A percentile compares a stretch with the other conserved stretches of the same genome.
These are phyloP conservation scores for Drosophila takahashii DNA, from an alignment of 1,140 invertebrate genomes.

Conservation along the genomic window DNA sequence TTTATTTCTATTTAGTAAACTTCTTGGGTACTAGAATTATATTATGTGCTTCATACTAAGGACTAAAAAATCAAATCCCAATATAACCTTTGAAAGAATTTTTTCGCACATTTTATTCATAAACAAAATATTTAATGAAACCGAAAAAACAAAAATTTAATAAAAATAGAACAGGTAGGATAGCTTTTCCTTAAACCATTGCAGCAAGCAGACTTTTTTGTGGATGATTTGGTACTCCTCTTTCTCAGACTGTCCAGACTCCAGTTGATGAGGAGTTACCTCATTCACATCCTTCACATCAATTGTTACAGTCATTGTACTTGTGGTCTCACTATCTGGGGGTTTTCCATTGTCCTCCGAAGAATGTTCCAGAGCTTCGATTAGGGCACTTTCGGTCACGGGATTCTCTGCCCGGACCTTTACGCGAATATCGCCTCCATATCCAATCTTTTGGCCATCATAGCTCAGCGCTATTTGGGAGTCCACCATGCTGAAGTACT, in stretches of 20 bases:
- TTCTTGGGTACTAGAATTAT: too few species aligned
- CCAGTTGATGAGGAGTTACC: neutral
- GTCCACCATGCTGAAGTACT: conserved; percentile 39
- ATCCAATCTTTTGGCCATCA: conserved; percentile 55
- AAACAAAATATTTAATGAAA: neutral
- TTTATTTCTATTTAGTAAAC: too few species aligned
- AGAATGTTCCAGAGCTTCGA: neutral
- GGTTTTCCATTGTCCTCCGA: neutral
- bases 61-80: too few species aligned
- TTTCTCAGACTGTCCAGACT: neutral
- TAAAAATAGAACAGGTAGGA: conserved; percentile 57
- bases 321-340: neutral
- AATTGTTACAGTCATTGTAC: neutral
- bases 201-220: conserved; percentile 17
- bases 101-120: neutral
- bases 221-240: neutral
- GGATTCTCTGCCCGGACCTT: conserved; percentile 37
- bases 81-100: too few species aligned
- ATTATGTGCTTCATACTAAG: too few species aligned
- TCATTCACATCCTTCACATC: neutral
- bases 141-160: conserved; percentile 6
- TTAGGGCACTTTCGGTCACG: neutral
- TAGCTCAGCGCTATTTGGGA: conserved; percentile 56
- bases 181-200: conserved; percentile 60
- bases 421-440: conserved; percentile 56